A percentile compares a stretch with the other conserved stretches of the same genome.
Evolutionary conservation across 2,113 vertebrate species (phyloP).

Genomic region (Sinocyclocheilus anophthalmus): DNA sequence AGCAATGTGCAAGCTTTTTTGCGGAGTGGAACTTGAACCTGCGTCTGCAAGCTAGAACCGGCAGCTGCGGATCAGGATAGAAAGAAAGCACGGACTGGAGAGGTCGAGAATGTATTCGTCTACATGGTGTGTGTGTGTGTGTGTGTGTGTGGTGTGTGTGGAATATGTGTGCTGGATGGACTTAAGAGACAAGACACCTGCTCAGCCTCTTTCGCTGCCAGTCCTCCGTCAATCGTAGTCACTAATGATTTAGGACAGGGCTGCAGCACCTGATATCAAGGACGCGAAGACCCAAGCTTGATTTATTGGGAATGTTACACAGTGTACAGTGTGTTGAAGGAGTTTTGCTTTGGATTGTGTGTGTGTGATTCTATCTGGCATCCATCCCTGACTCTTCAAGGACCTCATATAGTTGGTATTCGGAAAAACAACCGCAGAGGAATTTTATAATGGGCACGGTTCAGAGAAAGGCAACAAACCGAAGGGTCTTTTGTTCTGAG

Average conservation of each 20-base stretch:
- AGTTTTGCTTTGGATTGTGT: neutral
- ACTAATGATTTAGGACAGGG: conserved; percentile 25
- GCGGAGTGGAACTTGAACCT: conserved; percentile 74
- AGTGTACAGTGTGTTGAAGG: neutral
- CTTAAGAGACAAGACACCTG: conserved; percentile 49
- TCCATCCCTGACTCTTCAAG: neutral
- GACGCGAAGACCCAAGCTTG: neutral
- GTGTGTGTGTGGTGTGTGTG: conserved; percentile 25
- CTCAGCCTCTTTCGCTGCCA: neutral
- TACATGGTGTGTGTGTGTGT: conserved; percentile 15
- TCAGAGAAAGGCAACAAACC: conserved; percentile 4
- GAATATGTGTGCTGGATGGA: conserved; percentile 36
- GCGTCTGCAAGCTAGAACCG: conserved; percentile 65
- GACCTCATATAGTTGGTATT: neutral
- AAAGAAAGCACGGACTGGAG: conserved; percentile 50
- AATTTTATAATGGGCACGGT: neutral
- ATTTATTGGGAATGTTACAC: neutral
- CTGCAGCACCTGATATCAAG: conserved; percentile 5
- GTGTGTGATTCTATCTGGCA: conserved; percentile 8
- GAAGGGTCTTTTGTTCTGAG: conserved; percentile 26
- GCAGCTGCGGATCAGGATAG: conserved; percentile 68
- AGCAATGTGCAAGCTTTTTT: conserved; percentile 80
- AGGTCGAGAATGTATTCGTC: conserved; percentile 23
- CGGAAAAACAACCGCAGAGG: conserved; percentile 4
- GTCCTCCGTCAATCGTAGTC: conserved; percentile 5